Conservation (phyloP, 2,888 invertebrate genomes). For the Criorhina ranunculi region DNA sequence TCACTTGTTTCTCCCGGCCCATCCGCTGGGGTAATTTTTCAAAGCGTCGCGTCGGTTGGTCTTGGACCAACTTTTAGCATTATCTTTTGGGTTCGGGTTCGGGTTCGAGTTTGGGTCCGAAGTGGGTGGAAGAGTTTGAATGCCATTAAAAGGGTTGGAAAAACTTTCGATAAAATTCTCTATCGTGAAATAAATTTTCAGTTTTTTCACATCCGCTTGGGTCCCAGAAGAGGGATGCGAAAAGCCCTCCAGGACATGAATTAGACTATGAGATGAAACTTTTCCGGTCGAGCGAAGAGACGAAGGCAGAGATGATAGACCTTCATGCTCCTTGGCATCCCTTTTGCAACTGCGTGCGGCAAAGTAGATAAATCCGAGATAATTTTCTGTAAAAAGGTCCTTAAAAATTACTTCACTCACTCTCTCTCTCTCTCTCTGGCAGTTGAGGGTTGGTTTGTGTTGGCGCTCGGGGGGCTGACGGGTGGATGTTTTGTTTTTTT, state of each 20-base stretch:
- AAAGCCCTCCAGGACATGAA: conserved; percentile 67
- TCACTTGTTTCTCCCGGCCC: conserved; percentile 62
- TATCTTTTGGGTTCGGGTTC: conserved; percentile 48
- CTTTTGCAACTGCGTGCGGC: conserved; percentile 70
- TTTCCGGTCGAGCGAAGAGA: conserved; percentile 38
- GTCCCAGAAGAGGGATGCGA: conserved; percentile 67
- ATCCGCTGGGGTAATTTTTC: conserved; percentile 67
- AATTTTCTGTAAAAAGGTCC: conserved; percentile 77
- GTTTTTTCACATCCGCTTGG: conserved; percentile 58
- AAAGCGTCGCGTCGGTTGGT: conserved; percentile 39
- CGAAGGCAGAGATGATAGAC: conserved; percentile 62
- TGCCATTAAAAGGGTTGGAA: conserved; percentile 69
- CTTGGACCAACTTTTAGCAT: conserved; percentile 70
- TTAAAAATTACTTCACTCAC: conserved; percentile 73
- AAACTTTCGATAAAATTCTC: conserved; percentile 77
- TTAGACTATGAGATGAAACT: conserved; percentile 71
- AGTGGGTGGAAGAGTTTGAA: not conserved
- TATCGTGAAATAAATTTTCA: conserved; percentile 76
- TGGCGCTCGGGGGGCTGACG: not conserved
- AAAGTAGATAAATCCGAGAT: conserved; percentile 77
- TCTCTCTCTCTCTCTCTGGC: conserved; percentile 37
- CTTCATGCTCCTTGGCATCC: conserved; percentile 38
- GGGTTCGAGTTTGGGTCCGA: conserved; percentile 41
- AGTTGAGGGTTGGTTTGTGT: conserved; percentile 34
- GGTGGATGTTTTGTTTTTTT: conserved; percentile 20